Evolutionary conservation across 2,113 vertebrate species (phyloP), one percentile per base, ranked within the genome.

Genomic region (Alouatta palliata): DNA sequence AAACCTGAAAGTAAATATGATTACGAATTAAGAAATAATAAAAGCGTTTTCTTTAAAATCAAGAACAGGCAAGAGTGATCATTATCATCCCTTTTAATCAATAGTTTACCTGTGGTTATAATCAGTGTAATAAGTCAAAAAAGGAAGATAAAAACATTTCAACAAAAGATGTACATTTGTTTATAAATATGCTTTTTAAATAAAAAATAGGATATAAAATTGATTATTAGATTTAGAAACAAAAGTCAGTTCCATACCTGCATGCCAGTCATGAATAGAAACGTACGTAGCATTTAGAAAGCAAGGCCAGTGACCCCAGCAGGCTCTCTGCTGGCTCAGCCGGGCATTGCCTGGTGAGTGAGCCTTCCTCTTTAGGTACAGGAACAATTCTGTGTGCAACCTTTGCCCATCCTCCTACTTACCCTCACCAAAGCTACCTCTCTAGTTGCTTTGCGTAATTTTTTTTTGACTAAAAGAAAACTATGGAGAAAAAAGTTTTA

Each of bases 391-490:
- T 56, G 54, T 49, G 2, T 49, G 10, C 9, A 76, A 35, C n/a
- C 20, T 68, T 20, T 70, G 23, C 54, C 23, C n/a, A 52, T 0
- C 25, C 21, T 40, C 71, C 32, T 73, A 6, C 17, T 45, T 30
- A 3, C 16, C 19, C 14, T 77, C 7, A 3, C 21, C 10, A 43
- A 32, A 79, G 37, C 61, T 25, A 5, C 47, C 40, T 76, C 37
- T 77, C 87, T 27, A 16, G 49, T 87, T 58, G 19, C 52, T 91
- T 95, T 71, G 14, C 56, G 61, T 52, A 35, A 19, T 91, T 23
- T 35, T 94, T 80, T 87, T 87, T 13, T 88, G 27, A 88, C 10
- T 49, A 30, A 94, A 76, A 45, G 37, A 82, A 95, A 71, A 92
- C 64, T 52, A 40, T 77, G 77, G 66, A 71, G 27, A 45, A 49